These are phyloP conservation scores for Takifugu flavidus DNA, from an alignment of 2,113 vertebrate genomes.

Conservation along the genomic window DNA sequence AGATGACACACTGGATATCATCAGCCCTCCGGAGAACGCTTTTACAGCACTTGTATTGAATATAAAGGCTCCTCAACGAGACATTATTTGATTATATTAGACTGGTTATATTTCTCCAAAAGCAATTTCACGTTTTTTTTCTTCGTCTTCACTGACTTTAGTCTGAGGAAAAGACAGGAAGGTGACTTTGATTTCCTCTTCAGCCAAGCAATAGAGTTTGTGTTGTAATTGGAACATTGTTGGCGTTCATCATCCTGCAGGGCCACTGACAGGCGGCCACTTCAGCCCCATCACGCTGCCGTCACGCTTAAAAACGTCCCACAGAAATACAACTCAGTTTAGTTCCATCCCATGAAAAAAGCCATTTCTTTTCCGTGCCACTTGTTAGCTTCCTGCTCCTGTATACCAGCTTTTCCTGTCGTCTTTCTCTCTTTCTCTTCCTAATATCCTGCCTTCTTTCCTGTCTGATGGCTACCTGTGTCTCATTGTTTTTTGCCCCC, in stretches of 20 bases:
- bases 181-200: slow-evolving; percentile 10
- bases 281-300: slow-evolving; percentile 15
- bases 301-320: slow-evolving; percentile 5
- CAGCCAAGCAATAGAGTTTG: slow-evolving; percentile 5
- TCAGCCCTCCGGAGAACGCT: slow-evolving; percentile 1
- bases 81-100: slow-evolving; percentile 7
- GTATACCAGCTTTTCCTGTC: too few species aligned
- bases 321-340: neutral
- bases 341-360: neutral
- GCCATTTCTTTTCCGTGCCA: too few species aligned
- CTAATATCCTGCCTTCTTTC: too few species aligned
- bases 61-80: neutral
- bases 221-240: slow-evolving; percentile 25
- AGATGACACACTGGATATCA: neutral
- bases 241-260: slow-evolving; percentile 12
- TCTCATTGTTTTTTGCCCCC: too few species aligned
- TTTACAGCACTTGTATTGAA: slow-evolving; percentile 5
- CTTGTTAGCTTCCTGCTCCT: neutral
- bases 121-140: neutral
- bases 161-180: slow-evolving; percentile 7
- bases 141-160: slow-evolving; percentile 2
- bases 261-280: slow-evolving; percentile 14
- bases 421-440: too few species aligned
- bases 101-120: slow-evolving; percentile 1
- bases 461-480: too few species aligned